phyloP scores from a whole-genome alignment of 37 sponge, comb jelly and placozoan species.

The Ephydatia muelleri region DNA sequence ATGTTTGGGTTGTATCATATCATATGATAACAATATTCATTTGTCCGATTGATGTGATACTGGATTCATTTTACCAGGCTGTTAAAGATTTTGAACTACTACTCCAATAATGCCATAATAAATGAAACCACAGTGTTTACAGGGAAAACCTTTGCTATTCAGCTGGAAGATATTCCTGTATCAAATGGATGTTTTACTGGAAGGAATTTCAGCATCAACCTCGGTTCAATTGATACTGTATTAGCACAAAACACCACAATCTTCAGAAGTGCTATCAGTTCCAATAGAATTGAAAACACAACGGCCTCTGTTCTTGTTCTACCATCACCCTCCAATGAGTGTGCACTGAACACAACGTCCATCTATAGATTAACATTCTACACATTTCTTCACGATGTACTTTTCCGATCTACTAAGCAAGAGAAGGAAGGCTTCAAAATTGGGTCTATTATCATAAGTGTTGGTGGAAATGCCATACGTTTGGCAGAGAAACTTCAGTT shows the following conservation, averaged over 20 bases:
- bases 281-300: background rate
- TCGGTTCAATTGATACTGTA: conserved; percentile 26
- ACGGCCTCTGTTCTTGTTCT: background rate
- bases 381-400: background rate
- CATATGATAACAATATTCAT: too few species aligned
- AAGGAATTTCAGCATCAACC: conserved; percentile 25
- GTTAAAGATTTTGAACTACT: background rate
- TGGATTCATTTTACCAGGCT: too few species aligned
- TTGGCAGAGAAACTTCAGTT: background rate
- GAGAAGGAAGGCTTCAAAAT: background rate
- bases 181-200: background rate
- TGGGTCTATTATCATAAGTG: background rate
- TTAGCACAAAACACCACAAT: background rate
- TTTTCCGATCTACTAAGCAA: background rate
- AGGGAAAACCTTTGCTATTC: conserved; percentile 31
- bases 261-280: background rate
- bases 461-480: background rate
- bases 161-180: conserved; percentile 29
- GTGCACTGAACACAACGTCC: background rate
- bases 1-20: too few species aligned
- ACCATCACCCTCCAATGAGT: background rate
- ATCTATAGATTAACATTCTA: background rate
- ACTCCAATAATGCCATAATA: background rate
- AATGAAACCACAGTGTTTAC: background rate
- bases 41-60: too few species aligned